These are phyloP conservation scores for Xyrichtys novacula DNA, from an alignment of 2,797 vertebrate species.

Conservation along the genomic window DNA sequence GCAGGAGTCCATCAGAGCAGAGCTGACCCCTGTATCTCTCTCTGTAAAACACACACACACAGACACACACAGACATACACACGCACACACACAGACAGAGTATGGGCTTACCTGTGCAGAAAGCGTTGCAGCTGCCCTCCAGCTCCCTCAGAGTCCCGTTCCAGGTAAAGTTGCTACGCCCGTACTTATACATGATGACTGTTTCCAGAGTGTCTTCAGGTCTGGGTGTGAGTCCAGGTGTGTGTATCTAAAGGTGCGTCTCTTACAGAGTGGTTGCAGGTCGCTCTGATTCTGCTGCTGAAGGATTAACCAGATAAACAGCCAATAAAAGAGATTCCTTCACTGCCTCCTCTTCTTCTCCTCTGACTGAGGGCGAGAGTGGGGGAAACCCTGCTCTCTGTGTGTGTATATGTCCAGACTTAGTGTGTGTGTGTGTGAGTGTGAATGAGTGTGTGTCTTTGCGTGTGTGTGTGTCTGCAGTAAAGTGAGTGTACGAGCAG, in stretches of 20 bases:
- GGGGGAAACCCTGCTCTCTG: conserved; percentile 16
- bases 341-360: conserved; percentile 1
- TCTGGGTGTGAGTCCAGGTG: not conserved
- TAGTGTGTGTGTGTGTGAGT: conserved; percentile 1
- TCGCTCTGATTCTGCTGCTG: not conserved
- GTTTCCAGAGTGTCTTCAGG: not conserved
- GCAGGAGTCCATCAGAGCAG: no score
- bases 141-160: conserved; percentile 67
- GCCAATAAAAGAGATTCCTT: not conserved
- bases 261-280: not conserved
- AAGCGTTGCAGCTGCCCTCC: conserved; percentile 17
- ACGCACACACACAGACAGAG: conserved; percentile 5
- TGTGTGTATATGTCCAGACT: no score
- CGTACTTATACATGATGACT: conserved; percentile 49
- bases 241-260: conserved; percentile 7
- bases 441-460: not conserved
- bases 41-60: not conserved
- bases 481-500: conserved; percentile 13
- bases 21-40: no score
- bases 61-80: not conserved
- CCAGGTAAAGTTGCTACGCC: conserved; percentile 65
- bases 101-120: conserved; percentile 52
- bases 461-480: conserved; percentile 6
- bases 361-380: conserved; percentile 10
- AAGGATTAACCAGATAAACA: conserved; percentile 14